Base-by-base conservation (phyloP, 2,888 invertebrate genomes). In the Himalopsyche tibetana region DNA sequence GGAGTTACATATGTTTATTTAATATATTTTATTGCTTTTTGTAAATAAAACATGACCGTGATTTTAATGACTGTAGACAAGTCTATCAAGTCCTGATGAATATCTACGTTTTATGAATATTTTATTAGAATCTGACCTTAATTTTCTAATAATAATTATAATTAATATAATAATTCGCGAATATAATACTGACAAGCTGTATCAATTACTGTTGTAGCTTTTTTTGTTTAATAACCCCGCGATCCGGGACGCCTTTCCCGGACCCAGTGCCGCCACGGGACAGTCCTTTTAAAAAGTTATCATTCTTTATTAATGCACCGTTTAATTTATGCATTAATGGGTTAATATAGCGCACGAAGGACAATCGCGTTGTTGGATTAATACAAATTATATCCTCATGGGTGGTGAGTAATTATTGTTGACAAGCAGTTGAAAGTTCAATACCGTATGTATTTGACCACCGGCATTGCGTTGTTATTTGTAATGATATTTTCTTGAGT, bases 291-390 rank as follows among this genome's bases (percentile, higher is more conserved):
- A 63, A 63, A 63, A 63, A 63, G 63, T 63, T 19, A 63, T 63
- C n/a, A 63, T 63, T 63, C 63, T 19, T 19, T 28, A 63, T 63
- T 63, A 63, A 63, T 63, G 63, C 28, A 63, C 63, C 63, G 63
- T 19, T 63, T 63, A 63, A 63, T 63, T 63, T 63, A 63, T 63
- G 63, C 63, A 11, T 63, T 63, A 63, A 63, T 63, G 63, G 63
- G 63, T 63, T 63, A 63, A 63, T 63, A 28, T 19, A 19, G 28
- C 63, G 19, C 63, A 63, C 15, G 63, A 63, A 63, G 63, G 63
- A 63, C 63, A 63, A 63, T 63, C 63, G 28, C 63, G 19, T n/a
- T 63, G 63, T 63, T 63, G 63, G 63, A 63, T 63, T 63, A 63
- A 19, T 63, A 63, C 5, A 63, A 63, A 63, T 63, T 63, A 63